Base-by-base conservation (phyloP, 2,113 vertebrate genomes). In the Ophthalmolycus amberensis region DNA sequence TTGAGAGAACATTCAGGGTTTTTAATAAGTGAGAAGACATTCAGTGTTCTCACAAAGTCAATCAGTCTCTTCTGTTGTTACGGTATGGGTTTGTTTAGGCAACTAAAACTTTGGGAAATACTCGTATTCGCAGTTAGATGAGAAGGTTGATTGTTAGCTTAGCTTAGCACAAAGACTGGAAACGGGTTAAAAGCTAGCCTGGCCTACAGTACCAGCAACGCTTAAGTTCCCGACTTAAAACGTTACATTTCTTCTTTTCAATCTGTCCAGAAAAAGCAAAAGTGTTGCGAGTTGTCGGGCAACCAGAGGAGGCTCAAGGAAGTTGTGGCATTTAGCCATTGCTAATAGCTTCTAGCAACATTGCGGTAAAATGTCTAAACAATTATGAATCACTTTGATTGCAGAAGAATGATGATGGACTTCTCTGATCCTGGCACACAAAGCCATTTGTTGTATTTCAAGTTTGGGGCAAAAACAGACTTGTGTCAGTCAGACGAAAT, bases 401-500 rank as follows among this genome's bases (percentile, higher is more conserved):
- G 27, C 58, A 60, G 15, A 60, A 32, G 15, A 34, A 18, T 18
- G 8, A 6, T 27, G 9, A 29, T 32, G 2, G 12, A 40, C n/a
- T 37, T 27, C 5, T 22, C 29, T 50, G 42, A 38, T 38, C 18
- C 32, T 50, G 69, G 11, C 12, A 14, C 18, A 40, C 12, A 34
- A 3, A 4, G 29, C 8, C 56, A 60, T 48, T 60, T 48, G 8
- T 59, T 46, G 34, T 22, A 46, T 54, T 70, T 11, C 38, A 37
- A 27, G 18, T 68, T 56, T 44, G 37, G 72, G 74, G 63, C 12
- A 32, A 9, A 22, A 15, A 60, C 38, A 60, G 71, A 32, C n/a
- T 0, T 40, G 50, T 65, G 52, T 44, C 60, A 25, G 56, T 83
- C 56, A 25, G 52, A 68, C 48, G 20, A 69, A 69, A 22, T 54